phyloP scores from a whole-genome alignment of 1,140 invertebrate species.

The Coenobita brevimanus region DNA sequence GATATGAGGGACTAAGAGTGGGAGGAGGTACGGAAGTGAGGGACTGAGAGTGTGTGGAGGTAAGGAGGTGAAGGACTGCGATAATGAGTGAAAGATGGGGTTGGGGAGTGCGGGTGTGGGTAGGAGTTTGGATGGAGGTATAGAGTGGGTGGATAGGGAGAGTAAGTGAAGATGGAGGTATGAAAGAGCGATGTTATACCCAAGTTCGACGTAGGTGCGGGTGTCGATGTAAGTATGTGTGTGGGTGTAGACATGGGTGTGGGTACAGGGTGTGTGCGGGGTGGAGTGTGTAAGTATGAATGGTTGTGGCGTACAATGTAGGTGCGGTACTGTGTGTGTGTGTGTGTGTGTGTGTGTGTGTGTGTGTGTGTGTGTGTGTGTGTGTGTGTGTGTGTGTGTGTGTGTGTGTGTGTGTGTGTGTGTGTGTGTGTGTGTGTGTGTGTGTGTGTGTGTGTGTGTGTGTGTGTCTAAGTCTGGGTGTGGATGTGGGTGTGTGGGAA shows the following conservation, averaged over 20 bases:
- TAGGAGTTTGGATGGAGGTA: background rate
- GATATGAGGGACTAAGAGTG: background rate
- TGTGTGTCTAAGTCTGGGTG: background rate
- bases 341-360: no score
- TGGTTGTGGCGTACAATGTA: no score
- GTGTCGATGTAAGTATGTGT: no score
- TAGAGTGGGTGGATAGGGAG: background rate
- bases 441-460: constrained; percentile 8
- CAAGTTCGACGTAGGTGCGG: no score
- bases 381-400: no score
- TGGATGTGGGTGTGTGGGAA: background rate
- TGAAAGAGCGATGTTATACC: background rate
- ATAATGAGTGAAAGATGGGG: background rate
- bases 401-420: background rate
- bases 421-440: constrained; percentile 11
- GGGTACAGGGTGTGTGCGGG: no score
- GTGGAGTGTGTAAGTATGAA: no score
- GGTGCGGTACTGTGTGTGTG: no score
- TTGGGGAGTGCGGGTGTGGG: no score
- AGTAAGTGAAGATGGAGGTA: background rate
- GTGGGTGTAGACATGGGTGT: no score
- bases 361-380: no score
- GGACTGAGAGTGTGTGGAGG: background rate
- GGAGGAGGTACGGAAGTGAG: background rate
- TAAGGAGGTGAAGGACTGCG: background rate